These are phyloP conservation scores for Pandemis cinnamomeana DNA, from an alignment of 2,888 invertebrate genomes.

Conservation along the genomic window DNA sequence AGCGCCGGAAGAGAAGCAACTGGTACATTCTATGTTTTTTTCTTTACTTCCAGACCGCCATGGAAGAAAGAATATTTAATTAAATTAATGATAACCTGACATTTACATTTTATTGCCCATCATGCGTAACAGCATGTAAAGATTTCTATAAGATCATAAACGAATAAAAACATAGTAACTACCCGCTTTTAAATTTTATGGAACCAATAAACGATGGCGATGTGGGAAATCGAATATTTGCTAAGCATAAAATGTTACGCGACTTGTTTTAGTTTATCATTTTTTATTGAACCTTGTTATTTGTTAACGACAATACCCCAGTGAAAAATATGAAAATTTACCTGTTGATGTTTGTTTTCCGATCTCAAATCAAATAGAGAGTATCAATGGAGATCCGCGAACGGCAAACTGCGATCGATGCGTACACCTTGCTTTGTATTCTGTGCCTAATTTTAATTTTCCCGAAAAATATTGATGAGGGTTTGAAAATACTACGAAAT, in stretches of 20 bases:
- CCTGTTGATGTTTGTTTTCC: too few species aligned
- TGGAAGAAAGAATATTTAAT: neutral
- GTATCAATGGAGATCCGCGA: too few species aligned
- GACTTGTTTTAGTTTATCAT: neutral
- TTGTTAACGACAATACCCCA: neutral
- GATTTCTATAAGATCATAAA: neutral
- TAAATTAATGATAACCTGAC: neutral
- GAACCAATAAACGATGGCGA: neutral
- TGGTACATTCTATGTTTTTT: neutral
- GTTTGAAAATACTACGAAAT: too few species aligned
- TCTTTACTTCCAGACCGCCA: neutral
- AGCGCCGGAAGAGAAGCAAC: too few species aligned
- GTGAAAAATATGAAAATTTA: too few species aligned
- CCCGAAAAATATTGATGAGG: too few species aligned
- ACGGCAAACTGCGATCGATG: too few species aligned
- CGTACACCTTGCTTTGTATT: too few species aligned
- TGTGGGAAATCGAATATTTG: neutral
- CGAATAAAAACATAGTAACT: neutral
- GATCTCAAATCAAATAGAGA: neutral
- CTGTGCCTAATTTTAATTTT: too few species aligned
- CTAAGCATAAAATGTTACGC: neutral
- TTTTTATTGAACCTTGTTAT: neutral
- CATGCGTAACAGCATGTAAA: neutral
- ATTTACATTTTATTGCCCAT: neutral
- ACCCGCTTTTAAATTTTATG: slow-evolving; percentile 3